A percentile compares a stretch with the other conserved stretches of the same genome.
Evolutionary conservation across 2,888 invertebrate species (phyloP).

Genomic region (Pterostichus madidus): DNA sequence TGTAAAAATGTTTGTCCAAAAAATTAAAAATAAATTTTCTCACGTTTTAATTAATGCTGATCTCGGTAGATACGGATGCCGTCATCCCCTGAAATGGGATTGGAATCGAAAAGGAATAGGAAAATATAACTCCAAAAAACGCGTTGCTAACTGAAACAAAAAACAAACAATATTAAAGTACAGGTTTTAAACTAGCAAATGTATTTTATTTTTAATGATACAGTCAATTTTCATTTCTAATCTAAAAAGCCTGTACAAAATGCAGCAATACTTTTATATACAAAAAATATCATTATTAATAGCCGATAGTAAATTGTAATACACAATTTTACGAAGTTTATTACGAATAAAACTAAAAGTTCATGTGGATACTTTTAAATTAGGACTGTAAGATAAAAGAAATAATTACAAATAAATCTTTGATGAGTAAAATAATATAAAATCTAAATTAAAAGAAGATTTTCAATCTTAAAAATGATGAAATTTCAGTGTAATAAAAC

Average conservation of each 20-base stretch:
- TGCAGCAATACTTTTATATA: conserved; percentile 74
- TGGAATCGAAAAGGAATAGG: not conserved
- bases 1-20: too few relatives aligned
- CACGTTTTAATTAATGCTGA: too few relatives aligned
- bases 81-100: not conserved
- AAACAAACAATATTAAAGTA: conserved; percentile 7
- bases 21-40: too few relatives aligned
- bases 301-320: conserved; percentile 48
- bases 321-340: conserved; percentile 62
- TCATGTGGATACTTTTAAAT: conserved; percentile 9
- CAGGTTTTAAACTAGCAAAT: conserved; percentile 75
- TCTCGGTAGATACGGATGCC: too few relatives aligned
- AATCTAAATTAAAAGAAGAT: too few relatives aligned
- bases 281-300: conserved; percentile 69
- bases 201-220: conserved; percentile 75
- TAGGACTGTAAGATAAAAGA: not conserved
- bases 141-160: not conserved
- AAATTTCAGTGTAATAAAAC: not conserved
- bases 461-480: too few relatives aligned
- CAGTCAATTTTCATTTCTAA: conserved; percentile 75
- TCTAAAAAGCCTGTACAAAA: conserved; percentile 76
- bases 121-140: not conserved
- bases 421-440: not conserved
- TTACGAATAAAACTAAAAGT: conserved; percentile 38
- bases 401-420: not conserved